phyloP scores from a whole-genome alignment of 1,140 invertebrate genomes.

The Lamellibrachia luymesi region DNA sequence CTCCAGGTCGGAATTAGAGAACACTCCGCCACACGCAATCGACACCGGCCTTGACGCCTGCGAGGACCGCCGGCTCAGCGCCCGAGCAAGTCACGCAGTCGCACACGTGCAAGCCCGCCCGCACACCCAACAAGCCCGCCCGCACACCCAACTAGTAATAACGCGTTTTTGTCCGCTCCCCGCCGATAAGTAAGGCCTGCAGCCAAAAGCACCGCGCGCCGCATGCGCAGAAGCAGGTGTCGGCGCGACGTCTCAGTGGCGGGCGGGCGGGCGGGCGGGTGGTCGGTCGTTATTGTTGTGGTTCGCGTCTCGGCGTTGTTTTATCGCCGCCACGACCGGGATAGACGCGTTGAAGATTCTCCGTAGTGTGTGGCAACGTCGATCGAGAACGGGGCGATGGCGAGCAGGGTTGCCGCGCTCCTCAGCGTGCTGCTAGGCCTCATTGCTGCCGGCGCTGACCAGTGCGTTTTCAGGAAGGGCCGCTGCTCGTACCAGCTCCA shows the following conservation, averaged over 20 bases:
- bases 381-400: neutral
- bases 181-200: neutral
- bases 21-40: neutral
- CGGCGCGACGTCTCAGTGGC: neutral
- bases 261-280: no score
- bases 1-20: neutral
- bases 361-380: neutral
- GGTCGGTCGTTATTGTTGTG: slow-evolving; percentile 1
- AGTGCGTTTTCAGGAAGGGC: slow-evolving; percentile 7
- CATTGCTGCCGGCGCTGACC: neutral
- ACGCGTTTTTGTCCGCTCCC: neutral
- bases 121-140: neutral
- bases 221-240: neutral
- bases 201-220: neutral
- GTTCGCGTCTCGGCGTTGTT: neutral
- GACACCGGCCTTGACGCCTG: neutral
- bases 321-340: neutral
- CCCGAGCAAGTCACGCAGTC: no score
- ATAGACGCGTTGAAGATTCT: neutral
- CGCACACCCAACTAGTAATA: neutral
- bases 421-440: neutral
- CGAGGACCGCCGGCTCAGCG: no score
- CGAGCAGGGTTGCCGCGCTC: neutral
- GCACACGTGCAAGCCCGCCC: no score
- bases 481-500: slow-evolving; percentile 5